A percentile compares a stretch with the other conserved stretches of the same genome.
Evolutionary conservation across 2,797 vertebrate genomes (phyloP).

Genomic region (Sorex maritimensis): DNA sequence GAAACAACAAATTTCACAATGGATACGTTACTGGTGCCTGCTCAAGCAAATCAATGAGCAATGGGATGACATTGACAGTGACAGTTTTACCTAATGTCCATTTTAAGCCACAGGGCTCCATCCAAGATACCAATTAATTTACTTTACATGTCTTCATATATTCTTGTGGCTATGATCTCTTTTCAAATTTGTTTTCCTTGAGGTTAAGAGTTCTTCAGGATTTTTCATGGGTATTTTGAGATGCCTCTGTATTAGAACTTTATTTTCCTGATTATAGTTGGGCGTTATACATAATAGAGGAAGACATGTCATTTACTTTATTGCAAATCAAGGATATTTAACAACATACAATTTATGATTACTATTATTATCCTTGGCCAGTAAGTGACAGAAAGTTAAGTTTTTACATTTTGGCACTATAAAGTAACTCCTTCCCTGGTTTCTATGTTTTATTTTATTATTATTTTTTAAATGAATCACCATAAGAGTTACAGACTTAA

Average conservation of each 20-base stretch:
- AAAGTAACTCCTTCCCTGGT: background rate
- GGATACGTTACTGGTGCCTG: too few species aligned
- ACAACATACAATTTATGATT: background rate
- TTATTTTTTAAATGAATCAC: too few species aligned
- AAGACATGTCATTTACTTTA: constrained; percentile 6
- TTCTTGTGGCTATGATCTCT: background rate
- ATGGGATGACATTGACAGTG: too few species aligned
- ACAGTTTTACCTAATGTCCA: background rate
- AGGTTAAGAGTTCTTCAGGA: background rate
- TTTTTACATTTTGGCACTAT: background rate
- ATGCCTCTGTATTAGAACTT: background rate
- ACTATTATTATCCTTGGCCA: background rate
- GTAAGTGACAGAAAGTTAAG: background rate
- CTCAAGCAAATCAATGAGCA: too few species aligned
- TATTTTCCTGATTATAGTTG: background rate
- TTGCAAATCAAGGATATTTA: background rate
- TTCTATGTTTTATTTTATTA: background rate
- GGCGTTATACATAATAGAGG: background rate
- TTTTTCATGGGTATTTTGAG: background rate
- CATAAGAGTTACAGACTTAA: too few species aligned
- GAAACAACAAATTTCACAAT: too few species aligned
- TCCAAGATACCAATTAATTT: background rate
- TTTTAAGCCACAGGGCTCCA: background rate
- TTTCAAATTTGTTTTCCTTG: background rate
- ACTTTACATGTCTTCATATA: background rate